Evolutionary conservation across 2,797 vertebrate genomes (phyloP), one percentile per base, ranked within the genome.

Genomic region (Amblyopsis hoosieri): DNA sequence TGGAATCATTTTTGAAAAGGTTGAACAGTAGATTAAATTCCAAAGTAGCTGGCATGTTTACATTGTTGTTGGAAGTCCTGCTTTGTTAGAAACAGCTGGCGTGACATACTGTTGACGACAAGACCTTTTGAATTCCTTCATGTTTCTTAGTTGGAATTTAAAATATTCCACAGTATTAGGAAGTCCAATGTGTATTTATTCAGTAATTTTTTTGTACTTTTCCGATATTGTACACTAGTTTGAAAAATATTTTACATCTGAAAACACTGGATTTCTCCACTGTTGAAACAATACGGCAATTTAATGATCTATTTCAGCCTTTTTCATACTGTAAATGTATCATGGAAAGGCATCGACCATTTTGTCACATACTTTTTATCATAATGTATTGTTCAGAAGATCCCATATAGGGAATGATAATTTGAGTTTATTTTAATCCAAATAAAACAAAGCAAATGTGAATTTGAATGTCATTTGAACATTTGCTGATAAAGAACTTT

Each of bases 81-180:
- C 67, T 81, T 67, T 31, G 31, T 48, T 71, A 46, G 19, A 37
- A 58, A 17, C 60, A 23, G 71, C 72, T 68, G 62, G 61, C 2
- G 79, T 79, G 82, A 80, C 72, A 72, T 62, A 66, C 79, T 80
- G 81, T 87, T 80, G 79, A 84, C 54, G 77, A 84, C 54, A 72
- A 54, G 71, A 87, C 79, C 79, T 85, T 77, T 76, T 61, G 19
- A 56, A 48, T 33, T 45, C 6, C 31, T 33, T 8, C 14, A 12
- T 45, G 64, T 67, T 57, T 7, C 71, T 62, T 0, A 72, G 63
- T 66, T 71, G 17, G 54, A 48, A 60, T 64, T 65, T 64, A 81
- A 81, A 69, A 76, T 82, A 74, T 75, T 81, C 62, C 66, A 64
- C 46, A 9, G 12, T 47, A 2, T 68, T 65, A 67, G 61, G 3